Evolutionary conservation across 2,797 vertebrate genomes (phyloP), one percentile per base, ranked within the genome.

Genomic region (Acanthopagrus latus): DNA sequence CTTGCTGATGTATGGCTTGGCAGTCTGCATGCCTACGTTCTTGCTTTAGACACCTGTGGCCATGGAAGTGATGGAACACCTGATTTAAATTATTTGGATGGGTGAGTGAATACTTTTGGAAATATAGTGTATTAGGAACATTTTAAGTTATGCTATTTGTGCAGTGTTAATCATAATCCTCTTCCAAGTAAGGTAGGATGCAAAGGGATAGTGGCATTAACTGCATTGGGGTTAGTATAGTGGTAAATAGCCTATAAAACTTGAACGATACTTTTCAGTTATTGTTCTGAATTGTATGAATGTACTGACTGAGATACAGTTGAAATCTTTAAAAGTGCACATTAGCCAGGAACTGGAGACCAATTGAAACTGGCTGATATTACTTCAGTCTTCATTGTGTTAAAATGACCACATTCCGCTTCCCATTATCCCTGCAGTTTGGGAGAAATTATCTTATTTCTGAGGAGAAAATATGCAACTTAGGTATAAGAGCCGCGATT

Each of bases 341-440:
- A 79, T 81, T 68, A 83, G 20, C 50, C 47, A 25, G 29, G 21
- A 58, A 60, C 33, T 70, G 69, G 55, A 70, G 62, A 77, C 27
- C 76, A 73, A 52, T 60, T 79, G 57, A 60, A 85, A 78, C 80
- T 71, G 75, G 43, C 71, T 75, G 33, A 46, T 74, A 59, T 76
- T 58, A 72, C 65, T 56, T 74, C n/a, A 20, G 47, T 66, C 43
- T 58, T 80, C 51, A 65, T 76, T 85, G 64, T 78, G 57, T 74
- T 80, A 57, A 71, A 86, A 91, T 81, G 60, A 55, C 64, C 72
- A 75, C 64, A 52, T 80, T 85, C 67, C 70, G 72, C 57, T n/a
- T 77, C 23, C 68, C 46, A 63, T 87, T 79, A 82, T 75, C 50
- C 56, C 68, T 59, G 60, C 63, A 59, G 66, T 56, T 50, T 41